These are phyloP conservation scores for Oryzaephilus surinamensis DNA, from an alignment of 1,140 invertebrate genomes.

Conservation along the genomic window DNA sequence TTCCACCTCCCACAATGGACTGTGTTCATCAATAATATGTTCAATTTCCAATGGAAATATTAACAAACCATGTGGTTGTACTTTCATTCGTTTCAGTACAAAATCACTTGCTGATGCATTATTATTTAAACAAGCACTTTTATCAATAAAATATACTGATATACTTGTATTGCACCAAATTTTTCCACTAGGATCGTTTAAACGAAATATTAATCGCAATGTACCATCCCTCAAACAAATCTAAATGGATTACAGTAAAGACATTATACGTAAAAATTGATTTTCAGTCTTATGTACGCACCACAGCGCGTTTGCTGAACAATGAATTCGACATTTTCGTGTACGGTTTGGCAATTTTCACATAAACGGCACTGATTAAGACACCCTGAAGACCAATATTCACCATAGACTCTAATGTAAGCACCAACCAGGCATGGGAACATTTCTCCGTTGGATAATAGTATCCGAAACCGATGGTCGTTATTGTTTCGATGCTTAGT, in stretches of 20 bases:
- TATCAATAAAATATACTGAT: conserved; percentile 23
- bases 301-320: conserved; percentile 29
- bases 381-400: conserved; percentile 26
- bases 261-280: background rate
- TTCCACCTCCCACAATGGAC: conserved; percentile 44
- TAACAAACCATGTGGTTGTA: conserved; percentile 37
- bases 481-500: conserved; percentile 27
- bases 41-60: conserved; percentile 52
- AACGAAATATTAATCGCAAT: conserved; percentile 26
- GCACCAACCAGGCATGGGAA: conserved; percentile 21
- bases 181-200: conserved; percentile 22
- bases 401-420: conserved; percentile 21
- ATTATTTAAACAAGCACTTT: too few species aligned
- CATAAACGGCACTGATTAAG: conserved; percentile 26
- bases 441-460: conserved; percentile 25
- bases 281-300: conserved; percentile 10
- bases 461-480: conserved; percentile 27
- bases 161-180: conserved; percentile 25
- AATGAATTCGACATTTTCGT: conserved; percentile 14
- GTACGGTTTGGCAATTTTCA: conserved; percentile 26
- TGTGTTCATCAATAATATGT: conserved; percentile 46
- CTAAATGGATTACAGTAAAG: conserved; percentile 12
- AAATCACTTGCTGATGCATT: conserved; percentile 13
- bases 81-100: conserved; percentile 20
- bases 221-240: conserved; percentile 25